Base-by-base conservation (phyloP, 2,888 invertebrate genomes). In the Clostera curtula region DNA sequence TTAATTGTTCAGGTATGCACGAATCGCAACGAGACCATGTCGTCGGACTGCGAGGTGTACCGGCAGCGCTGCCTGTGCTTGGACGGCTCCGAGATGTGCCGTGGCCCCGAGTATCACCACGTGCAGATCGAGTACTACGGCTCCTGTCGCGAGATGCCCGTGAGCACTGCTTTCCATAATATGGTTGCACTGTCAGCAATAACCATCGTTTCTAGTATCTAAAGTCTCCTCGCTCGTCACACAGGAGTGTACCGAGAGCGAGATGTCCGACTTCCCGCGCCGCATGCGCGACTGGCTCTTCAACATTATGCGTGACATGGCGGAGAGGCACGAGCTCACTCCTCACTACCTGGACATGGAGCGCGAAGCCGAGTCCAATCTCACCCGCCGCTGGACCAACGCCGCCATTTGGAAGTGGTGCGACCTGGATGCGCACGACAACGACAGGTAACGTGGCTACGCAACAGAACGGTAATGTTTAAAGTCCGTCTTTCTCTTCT, bases 341-440 rank as follows among this genome's bases (percentile, higher is more conserved):
- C 87, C 92, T 26, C 91, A 95, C 67, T 96, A 92, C 74, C 85
- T 92, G 73, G 87, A 89, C 70, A 90, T 96, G 92, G 91, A 96
- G 82, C 87, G 91, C 46, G 95, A 96, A 79, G 95, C 96, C 17
- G 96, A 96, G 85, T 87, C 88, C 24, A 93, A 94, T 72, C 87
- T 92, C 68, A 92, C 93, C 10, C 87, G 92, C 31, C 90, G 93
- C 52, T 95, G 95, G 93, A 86, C 90, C 34, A 95, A 96, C 74
- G 97, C 98, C 23, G 97, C 97, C 48, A 90, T 98, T 47, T 98
- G 98, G 98, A 98, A 98, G 77, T 95, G 94, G 93, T 98, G 98
- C 72, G 97, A 98, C 72, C 88, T 98, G 34, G 98, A 98, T 76
- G 93, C 93, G 28, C 91, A 95, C 77, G 94, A 96, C 46, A 91